Percentiles rank a stretch among this genome's conserved stretches.
These are phyloP conservation scores for Notolabrus celidotus DNA, from an alignment of 2,797 vertebrate species.

Conservation along the genomic window DNA sequence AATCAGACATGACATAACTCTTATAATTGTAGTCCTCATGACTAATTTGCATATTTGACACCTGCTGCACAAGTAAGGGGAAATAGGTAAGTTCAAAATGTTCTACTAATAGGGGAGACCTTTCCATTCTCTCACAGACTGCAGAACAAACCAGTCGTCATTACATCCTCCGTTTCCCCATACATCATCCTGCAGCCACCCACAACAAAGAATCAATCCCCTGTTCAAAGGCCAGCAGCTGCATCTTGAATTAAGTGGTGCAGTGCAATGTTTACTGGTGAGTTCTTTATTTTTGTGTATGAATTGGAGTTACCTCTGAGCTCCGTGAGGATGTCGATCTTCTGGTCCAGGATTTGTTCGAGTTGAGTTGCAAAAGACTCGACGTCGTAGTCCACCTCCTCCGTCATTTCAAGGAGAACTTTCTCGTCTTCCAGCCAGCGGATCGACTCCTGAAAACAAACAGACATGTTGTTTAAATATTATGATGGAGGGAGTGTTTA, in stretches of 20 bases:
- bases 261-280: not conserved
- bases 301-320: constrained; percentile 86
- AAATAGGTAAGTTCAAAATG: not conserved
- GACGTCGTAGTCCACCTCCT: constrained; percentile 98
- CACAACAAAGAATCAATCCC: too few species aligned
- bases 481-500: too few species aligned
- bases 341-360: constrained; percentile 96
- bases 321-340: constrained; percentile 94
- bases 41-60: not conserved
- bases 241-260: not conserved
- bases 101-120: not conserved
- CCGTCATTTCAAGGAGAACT: constrained; percentile 95
- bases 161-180: too few species aligned
- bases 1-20: not conserved
- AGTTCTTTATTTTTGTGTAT: not conserved
- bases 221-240: too few species aligned
- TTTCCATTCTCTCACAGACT: too few species aligned
- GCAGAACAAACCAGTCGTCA: too few species aligned
- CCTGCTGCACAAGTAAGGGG: not conserved
- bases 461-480: too few species aligned
- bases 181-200: too few species aligned
- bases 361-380: constrained; percentile 94
- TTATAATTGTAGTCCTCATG: too few species aligned
- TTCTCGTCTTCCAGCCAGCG: constrained; percentile 98
- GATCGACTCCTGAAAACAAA: constrained; percentile 90